A percentile compares a stretch with the other conserved stretches of the same genome.
Evolutionary conservation across 1,140 invertebrate genomes (phyloP).

Genomic region (Drosophila pectinifera): DNA sequence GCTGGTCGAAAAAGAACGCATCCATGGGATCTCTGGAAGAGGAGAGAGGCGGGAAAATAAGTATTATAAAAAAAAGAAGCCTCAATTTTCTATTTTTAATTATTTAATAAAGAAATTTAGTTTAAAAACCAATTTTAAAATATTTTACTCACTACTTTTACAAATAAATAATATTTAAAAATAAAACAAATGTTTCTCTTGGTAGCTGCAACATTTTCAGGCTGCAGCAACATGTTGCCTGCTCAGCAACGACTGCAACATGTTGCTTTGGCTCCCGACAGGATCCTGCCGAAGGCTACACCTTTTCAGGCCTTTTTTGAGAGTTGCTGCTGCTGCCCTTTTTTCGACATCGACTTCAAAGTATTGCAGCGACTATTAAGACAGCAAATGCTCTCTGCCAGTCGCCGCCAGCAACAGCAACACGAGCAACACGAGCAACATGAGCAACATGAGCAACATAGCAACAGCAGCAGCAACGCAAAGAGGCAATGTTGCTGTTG

Average conservation of each 20-base stretch:
- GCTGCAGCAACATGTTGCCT: neutral
- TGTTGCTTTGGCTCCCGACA: conserved; percentile 52
- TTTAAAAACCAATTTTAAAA: neutral
- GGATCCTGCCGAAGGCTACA: conserved; percentile 8
- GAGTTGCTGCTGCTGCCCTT: conserved; percentile 35
- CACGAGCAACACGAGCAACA: conserved; percentile 42
- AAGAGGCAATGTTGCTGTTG: conserved; percentile 64
- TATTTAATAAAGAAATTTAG: too few species aligned
- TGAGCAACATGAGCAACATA: conserved; percentile 36
- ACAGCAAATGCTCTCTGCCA: conserved; percentile 58
- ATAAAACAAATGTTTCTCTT: neutral
- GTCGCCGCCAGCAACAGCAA: conserved; percentile 57
- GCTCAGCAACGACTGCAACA: conserved; percentile 26
- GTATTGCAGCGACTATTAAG: conserved; percentile 47
- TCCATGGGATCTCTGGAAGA: conserved; percentile 88
- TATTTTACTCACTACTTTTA: too few species aligned
- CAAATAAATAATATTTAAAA: too few species aligned
- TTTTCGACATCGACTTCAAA: conserved; percentile 61
- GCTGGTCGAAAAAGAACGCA: conserved; percentile 88
- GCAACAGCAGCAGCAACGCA: conserved; percentile 43
- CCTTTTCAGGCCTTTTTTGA: conserved; percentile 2
- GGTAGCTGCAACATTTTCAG: neutral
- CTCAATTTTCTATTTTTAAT: too few species aligned
- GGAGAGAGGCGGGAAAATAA: neutral
- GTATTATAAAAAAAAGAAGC: neutral